Evolutionary conservation across 2,113 vertebrate genomes (phyloP).

Genomic region (Poeciliopsis turrubarensis): DNA sequence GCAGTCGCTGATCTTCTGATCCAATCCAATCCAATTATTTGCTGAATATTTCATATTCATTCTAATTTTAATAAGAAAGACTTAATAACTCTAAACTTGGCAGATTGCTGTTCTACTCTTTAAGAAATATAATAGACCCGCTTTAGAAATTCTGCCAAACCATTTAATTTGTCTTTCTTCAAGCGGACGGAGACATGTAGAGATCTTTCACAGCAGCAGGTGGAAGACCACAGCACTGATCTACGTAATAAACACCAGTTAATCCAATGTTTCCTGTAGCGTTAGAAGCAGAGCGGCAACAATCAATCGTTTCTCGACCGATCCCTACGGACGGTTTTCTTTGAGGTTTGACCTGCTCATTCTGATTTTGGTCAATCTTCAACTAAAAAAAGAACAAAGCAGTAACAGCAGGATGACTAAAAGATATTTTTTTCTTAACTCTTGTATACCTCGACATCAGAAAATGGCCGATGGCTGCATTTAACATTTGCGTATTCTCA

Average conservation of each 20-base stretch:
- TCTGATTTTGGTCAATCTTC: background rate
- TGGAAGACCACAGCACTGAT: background rate
- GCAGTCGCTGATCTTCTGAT: no score
- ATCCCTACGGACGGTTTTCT: background rate
- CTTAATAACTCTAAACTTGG: no score
- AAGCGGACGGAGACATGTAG: no score
- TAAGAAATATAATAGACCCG: no score
- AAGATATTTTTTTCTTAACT: background rate
- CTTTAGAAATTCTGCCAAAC: no score
- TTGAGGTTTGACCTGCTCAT: background rate
- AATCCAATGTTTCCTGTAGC: background rate
- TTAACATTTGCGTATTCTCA: conserved; percentile 8
- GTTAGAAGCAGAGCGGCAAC: background rate
- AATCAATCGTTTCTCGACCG: background rate
- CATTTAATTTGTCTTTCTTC: no score
- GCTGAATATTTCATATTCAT: no score
- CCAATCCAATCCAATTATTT: no score
- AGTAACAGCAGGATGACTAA: background rate
- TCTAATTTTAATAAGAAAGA: no score
- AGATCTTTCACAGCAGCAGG: background rate
- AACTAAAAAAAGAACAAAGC: background rate
- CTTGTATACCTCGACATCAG: background rate
- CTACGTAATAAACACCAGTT: background rate
- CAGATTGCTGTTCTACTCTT: background rate
- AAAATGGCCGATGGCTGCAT: background rate